Conservation (phyloP, 2,797 vertebrate genomes). For the Capromys pilorides region DNA sequence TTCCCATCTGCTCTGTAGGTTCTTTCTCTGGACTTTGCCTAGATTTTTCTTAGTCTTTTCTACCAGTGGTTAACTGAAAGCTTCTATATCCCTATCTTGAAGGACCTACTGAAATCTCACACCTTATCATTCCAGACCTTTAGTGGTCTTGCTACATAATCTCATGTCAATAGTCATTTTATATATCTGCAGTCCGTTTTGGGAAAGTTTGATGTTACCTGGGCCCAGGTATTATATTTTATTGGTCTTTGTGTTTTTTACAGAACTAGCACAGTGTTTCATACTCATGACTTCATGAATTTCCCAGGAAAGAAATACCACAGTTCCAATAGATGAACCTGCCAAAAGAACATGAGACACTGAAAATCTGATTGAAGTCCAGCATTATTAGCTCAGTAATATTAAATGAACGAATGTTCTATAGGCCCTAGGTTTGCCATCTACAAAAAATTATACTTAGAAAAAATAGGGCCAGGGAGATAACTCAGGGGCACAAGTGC, state of each 20-base stretch:
- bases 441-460: not conserved
- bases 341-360: conserved; percentile 6
- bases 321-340: not conserved
- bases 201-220: conserved; percentile 58
- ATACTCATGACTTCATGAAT: not conserved
- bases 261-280: not conserved
- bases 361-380: conserved; percentile 1
- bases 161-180: conserved; percentile 13
- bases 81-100: not conserved
- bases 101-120: not conserved
- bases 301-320: not conserved
- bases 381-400: not conserved
- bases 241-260: conserved; percentile 15
- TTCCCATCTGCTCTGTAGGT: not conserved
- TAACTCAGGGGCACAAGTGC: no score
- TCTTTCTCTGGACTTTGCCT: not conserved
- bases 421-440: conserved; percentile 14
- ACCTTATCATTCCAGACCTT: conserved; percentile 4
- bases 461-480: no score
- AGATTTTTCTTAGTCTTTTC: not conserved
- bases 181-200: not conserved
- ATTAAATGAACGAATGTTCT: conserved; percentile 25
- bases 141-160: conserved; percentile 9
- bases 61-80: not conserved
- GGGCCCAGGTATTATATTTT: not conserved